Percentiles rank a stretch among this genome's conserved stretches.
phyloP scores from a whole-genome alignment of 2,113 vertebrate genomes.

The Corythoichthys haematopterus region DNA sequence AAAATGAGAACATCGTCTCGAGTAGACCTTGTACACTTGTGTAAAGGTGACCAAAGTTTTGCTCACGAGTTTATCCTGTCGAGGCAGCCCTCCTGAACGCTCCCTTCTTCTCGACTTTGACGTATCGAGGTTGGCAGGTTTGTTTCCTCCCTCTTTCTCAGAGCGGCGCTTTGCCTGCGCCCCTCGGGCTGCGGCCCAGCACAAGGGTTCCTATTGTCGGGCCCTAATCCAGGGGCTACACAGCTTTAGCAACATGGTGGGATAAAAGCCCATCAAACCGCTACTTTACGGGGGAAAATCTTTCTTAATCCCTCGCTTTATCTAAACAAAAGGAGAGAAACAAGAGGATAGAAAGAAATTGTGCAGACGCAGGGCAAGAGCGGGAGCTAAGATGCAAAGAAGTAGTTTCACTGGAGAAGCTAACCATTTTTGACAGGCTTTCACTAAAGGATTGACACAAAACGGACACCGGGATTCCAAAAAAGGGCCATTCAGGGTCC shows the following conservation, averaged over 20 bases:
- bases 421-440: constrained; percentile 94
- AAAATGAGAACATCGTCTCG: background rate
- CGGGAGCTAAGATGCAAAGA: constrained; percentile 87
- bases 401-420: constrained; percentile 89
- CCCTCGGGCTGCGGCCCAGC: constrained; percentile 83
- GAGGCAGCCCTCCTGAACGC: constrained; percentile 38
- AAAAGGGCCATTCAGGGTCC: constrained; percentile 66
- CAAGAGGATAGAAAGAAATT: constrained; percentile 76
- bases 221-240: constrained; percentile 91
- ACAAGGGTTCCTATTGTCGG: constrained; percentile 93
- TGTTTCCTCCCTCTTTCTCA: constrained; percentile 75
- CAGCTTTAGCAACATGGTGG: constrained; percentile 93
- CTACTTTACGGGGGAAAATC: constrained; percentile 97
- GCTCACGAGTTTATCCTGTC: constrained; percentile 32
- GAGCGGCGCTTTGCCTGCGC: constrained; percentile 72
- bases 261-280: constrained; percentile 99
- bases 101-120: constrained; percentile 63
- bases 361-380: constrained; percentile 87
- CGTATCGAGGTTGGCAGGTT: constrained; percentile 76
- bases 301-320: constrained; percentile 97
- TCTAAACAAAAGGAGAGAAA: constrained; percentile 89
- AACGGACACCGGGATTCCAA: constrained; percentile 66
- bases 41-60: constrained; percentile 21
- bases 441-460: constrained; percentile 70
- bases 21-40: background rate